Evolutionary conservation across 2,888 invertebrate species (phyloP).

Genomic region (Tyria jacobaeae): DNA sequence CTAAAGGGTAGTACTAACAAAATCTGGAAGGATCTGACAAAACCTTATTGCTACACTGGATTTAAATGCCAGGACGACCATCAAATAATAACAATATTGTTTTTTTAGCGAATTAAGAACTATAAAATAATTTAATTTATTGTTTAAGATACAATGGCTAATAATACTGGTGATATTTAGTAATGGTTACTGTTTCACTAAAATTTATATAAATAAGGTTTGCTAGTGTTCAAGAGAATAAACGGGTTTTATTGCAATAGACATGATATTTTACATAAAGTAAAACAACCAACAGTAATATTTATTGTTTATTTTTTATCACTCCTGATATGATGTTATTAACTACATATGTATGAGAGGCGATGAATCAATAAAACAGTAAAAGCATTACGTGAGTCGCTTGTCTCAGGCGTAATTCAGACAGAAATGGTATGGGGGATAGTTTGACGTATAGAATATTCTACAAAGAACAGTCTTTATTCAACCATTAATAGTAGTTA

Average conservation of each 20-base stretch:
- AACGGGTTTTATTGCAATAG: slow-evolving; percentile 1
- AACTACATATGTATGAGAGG: background rate
- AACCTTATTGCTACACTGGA: too few species aligned
- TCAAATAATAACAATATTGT: too few species aligned
- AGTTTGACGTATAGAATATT: too few species aligned
- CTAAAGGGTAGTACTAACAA: too few species aligned
- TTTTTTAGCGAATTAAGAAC: too few species aligned
- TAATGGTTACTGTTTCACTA: too few species aligned
- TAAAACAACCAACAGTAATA: slow-evolving; percentile 7
- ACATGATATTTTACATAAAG: slow-evolving; percentile 10
- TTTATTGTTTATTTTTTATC: slow-evolving; percentile 1
- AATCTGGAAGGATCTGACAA: too few species aligned
- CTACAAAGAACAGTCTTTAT: background rate
- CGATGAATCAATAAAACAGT: background rate
- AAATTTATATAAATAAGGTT: too few species aligned
- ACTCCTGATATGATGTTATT: background rate
- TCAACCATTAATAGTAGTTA: background rate
- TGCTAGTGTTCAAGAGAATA: background rate
- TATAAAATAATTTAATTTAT: too few species aligned
- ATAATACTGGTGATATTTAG: too few species aligned
- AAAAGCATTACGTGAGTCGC: background rate
- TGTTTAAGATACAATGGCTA: too few species aligned
- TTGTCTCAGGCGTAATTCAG: background rate
- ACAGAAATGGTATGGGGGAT: background rate
- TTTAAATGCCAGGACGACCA: too few species aligned